These are phyloP conservation scores for Anagyrus pseudococci DNA, from an alignment of 2,888 invertebrate species.

Conservation along the genomic window DNA sequence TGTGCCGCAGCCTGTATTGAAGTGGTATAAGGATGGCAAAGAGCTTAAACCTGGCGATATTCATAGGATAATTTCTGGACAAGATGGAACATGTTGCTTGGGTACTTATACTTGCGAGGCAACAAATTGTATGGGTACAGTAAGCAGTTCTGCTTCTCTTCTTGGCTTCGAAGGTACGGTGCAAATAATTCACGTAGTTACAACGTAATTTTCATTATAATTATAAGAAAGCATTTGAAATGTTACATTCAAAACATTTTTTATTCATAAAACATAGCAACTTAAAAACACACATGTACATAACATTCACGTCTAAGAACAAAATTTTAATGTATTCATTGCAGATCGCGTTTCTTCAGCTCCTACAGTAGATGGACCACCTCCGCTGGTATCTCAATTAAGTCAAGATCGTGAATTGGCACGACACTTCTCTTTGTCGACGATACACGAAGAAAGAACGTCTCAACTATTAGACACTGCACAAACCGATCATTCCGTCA, in stretches of 20 bases:
- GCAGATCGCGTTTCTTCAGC: slow-evolving; percentile 32
- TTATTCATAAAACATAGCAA: slow-evolving; percentile 25
- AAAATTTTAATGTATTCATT: slow-evolving; percentile 5
- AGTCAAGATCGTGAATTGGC: slow-evolving; percentile 65
- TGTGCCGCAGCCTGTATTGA: slow-evolving; percentile 86
- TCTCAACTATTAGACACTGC: slow-evolving; percentile 88
- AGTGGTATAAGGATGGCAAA: slow-evolving; percentile 92
- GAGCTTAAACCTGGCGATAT: slow-evolving; percentile 91
- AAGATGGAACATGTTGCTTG: slow-evolving; percentile 88
- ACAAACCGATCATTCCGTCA: slow-evolving; percentile 72
- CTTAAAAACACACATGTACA: slow-evolving; percentile 20
- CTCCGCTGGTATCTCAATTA: slow-evolving; percentile 53
- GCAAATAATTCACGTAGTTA: slow-evolving; percentile 3
- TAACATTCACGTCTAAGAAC: too few relatives aligned
- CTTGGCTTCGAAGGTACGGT: slow-evolving; percentile 84
- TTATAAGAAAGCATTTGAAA: slow-evolving; percentile 1
- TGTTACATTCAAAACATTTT: slow-evolving; percentile 2
- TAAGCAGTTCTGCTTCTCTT: slow-evolving; percentile 86
- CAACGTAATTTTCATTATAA: slow-evolving; percentile 2
- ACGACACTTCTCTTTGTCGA: slow-evolving; percentile 84
- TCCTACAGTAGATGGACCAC: slow-evolving; percentile 1
- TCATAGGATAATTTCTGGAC: slow-evolving; percentile 87
- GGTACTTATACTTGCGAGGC: slow-evolving; percentile 93
- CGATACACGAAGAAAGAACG: slow-evolving; percentile 89
- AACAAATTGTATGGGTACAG: slow-evolving; percentile 88